Percentiles rank a stretch among this genome's conserved stretches.
phyloP scores from a whole-genome alignment of 1,140 invertebrate genomes.

The Plectrocnemia conspersa region DNA sequence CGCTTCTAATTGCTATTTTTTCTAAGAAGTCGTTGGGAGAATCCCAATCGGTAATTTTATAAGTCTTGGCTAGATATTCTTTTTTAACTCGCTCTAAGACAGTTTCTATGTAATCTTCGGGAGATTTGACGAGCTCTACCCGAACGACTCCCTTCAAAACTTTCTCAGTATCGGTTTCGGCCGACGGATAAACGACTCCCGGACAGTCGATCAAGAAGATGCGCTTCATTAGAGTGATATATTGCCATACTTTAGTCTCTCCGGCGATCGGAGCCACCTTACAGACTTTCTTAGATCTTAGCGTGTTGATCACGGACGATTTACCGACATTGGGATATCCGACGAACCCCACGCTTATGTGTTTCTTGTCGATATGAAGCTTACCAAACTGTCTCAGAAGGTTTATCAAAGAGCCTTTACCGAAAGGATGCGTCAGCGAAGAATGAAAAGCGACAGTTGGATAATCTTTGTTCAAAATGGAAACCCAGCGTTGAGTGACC shows the following conservation, averaged over 20 bases:
- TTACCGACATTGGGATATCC: conserved; percentile 99
- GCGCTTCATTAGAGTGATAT: conserved; percentile 94
- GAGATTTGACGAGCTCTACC: conserved; percentile 90
- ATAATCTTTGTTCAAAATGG: conserved; percentile 87
- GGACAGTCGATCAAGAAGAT: conserved; percentile 99
- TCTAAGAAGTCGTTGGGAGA: conserved; percentile 87
- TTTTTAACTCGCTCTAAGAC: conserved; percentile 84
- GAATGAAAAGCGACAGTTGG: conserved; percentile 98
- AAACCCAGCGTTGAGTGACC: conserved; percentile 96
- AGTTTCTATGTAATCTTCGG: conserved; percentile 88
- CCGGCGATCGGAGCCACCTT: conserved; percentile 99
- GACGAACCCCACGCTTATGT: conserved; percentile 98
- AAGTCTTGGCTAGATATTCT: conserved; percentile 90
- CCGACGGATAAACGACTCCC: conserved; percentile 93
- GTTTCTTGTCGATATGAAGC: conserved; percentile 91
- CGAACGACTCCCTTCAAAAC: conserved; percentile 94
- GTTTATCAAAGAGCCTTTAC: conserved; percentile 96
- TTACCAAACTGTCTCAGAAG: conserved; percentile 95
- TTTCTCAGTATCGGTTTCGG: conserved; percentile 90
- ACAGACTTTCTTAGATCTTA: conserved; percentile 92
- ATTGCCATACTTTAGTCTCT: conserved; percentile 99
- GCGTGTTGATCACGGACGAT: conserved; percentile 96
- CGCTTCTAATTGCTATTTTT: conserved; percentile 77
- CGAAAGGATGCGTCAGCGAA: conserved; percentile 96
- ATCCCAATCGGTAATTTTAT: conserved; percentile 78